Conservation (phyloP, 2,113 vertebrate species). For the Vombatus ursinus region DNA sequence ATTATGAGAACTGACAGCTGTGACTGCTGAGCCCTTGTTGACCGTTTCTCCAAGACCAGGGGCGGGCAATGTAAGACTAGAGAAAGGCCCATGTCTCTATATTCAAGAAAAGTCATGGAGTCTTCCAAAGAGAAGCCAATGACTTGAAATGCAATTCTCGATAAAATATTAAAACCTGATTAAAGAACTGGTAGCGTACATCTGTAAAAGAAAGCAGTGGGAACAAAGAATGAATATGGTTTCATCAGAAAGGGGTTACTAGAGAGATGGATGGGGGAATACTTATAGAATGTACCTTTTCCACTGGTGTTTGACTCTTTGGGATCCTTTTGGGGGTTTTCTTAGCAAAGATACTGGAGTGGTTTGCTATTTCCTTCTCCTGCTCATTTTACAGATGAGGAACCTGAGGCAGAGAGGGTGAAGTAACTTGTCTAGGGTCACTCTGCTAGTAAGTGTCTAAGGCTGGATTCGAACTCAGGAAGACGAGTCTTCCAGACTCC, state of each 20-base stretch:
- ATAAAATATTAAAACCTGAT: not conserved
- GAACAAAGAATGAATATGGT: no score
- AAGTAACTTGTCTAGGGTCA: not conserved
- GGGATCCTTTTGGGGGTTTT: not conserved
- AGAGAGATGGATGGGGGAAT: no score
- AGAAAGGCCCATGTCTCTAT: no score
- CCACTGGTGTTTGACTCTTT: not conserved
- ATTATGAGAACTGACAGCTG: no score
- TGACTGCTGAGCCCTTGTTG: no score
- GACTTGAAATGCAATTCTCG: not conserved
- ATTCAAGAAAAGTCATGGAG: not conserved
- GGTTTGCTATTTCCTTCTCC: not conserved
- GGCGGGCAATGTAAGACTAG: no score
- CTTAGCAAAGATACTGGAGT: not conserved
- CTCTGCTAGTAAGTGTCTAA: not conserved
- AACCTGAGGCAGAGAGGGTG: not conserved
- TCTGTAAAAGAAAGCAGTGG: no score
- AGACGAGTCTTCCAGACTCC: not conserved
- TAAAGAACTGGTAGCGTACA: no score
- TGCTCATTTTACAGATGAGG: not conserved
- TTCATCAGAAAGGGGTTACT: no score
- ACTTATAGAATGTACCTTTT: not conserved
- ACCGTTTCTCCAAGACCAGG: not conserved
- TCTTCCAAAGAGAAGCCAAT: not conserved
- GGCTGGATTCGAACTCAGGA: not conserved